Base-by-base conservation (phyloP, 2,797 vertebrate species). In the Tamandua tetradactyla region DNA sequence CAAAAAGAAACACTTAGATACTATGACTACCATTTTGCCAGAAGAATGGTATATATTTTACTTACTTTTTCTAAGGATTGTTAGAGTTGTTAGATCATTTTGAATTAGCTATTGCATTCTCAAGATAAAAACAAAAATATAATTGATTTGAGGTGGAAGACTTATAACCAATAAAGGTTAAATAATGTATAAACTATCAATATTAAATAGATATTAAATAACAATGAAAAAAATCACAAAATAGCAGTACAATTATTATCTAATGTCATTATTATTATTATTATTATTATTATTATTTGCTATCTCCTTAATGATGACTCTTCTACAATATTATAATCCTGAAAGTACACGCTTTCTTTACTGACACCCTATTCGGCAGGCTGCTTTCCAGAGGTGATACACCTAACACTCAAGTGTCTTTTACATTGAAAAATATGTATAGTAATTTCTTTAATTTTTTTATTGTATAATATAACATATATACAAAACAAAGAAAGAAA, bases 201-300 rank as follows among this genome's bases (percentile, higher is more conserved):
- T 15, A 40, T 37, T 68, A 75, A 82, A 82, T 40, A 68, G 49
- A 82, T 62, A 42, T 79, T 49, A 95, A 79, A 27, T 94, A 49
- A 27, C 3, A 30, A 72, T 71, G 30, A 71, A 86, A 91, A 86
- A 82, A 93, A 81, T 85, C 37, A 57, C 15, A 61, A 92, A 95
- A 64, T 30, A 86, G 18, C 13, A 44, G 32, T 82, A 71, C n/a
- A 68, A 55, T 88, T 59, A 59, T 0, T 42, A 86, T 55, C 30
- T 62, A 91, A 82, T 40, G 8, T 4, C 30, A 72, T 82, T 35
- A 62, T 68, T 84, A 5, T 94, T 22, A 20, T n/a, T 90, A 85
- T 87, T 44, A 64, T 68, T 84, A 5, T 94, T 17, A 20, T n/a
- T 90, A 85, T 87, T 52, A 64, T 59, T 59, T 52, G 14, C 12